A percentile compares a stretch with the other conserved stretches of the same genome.
These are phyloP conservation scores for Epinotia bilunana DNA, from an alignment of 2,888 invertebrate species.

Conservation along the genomic window DNA sequence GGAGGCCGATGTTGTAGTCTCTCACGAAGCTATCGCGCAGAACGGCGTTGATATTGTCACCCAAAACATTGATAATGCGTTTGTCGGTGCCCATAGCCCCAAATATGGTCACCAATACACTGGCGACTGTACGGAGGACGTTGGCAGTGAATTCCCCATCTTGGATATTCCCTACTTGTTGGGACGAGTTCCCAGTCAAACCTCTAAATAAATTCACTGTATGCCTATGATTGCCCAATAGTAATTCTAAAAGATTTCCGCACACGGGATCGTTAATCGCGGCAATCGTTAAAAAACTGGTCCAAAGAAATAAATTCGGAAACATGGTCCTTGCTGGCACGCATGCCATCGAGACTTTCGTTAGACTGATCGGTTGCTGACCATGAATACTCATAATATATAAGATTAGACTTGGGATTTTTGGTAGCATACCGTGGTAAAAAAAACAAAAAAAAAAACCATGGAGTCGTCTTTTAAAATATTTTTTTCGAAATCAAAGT, in stretches of 20 bases:
- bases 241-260: neutral
- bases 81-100: constrained; percentile 38
- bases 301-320: neutral
- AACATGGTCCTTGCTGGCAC: constrained; percentile 1
- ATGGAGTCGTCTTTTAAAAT: too few species aligned
- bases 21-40: neutral
- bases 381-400: too few species aligned
- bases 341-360: neutral
- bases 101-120: neutral
- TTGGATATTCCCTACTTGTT: neutral
- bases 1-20: constrained; percentile 54
- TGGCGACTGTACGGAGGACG: neutral
- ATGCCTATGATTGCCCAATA: too few species aligned
- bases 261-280: too few species aligned
- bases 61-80: constrained; percentile 51
- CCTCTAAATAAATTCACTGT: neutral
- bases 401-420: too few species aligned
- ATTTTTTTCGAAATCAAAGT: too few species aligned
- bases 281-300: neutral
- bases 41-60: constrained; percentile 48
- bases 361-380: neutral
- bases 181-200: neutral
- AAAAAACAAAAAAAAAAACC: too few species aligned
- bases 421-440: too few species aligned
- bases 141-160: constrained; percentile 9